A percentile compares a stretch with the other conserved stretches of the same genome.
Evolutionary conservation across 2,888 invertebrate genomes (phyloP).

Genomic region (Lumbricus terrestris): DNA sequence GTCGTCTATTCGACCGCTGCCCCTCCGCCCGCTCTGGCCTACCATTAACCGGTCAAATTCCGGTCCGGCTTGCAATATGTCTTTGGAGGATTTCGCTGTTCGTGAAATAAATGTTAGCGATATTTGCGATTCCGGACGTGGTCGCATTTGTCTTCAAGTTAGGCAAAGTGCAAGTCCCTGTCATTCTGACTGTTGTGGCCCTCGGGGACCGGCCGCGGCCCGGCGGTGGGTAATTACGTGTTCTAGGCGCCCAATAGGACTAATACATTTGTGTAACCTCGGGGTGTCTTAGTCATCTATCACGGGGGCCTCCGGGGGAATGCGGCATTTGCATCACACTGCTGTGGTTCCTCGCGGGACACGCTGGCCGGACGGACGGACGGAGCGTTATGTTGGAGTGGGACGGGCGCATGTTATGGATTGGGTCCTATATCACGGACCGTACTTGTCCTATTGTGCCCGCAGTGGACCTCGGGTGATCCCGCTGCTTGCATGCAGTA

Average conservation of each 20-base stretch:
- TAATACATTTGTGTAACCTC: conserved; percentile 18
- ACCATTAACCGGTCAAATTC: conserved; percentile 12
- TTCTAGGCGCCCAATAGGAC: background rate
- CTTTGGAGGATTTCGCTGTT: conserved; percentile 11
- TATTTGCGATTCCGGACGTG: conserved; percentile 5
- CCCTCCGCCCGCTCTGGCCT: background rate
- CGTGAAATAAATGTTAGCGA: conserved; percentile 16
- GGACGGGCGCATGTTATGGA: conserved; percentile 3
- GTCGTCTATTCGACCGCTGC: background rate
- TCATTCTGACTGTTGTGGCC: background rate
- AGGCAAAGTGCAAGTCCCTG: conserved; percentile 16
- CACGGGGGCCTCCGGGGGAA: background rate
- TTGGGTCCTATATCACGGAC: conserved; percentile 3
- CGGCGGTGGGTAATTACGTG: conserved; percentile 18
- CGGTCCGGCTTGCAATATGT: conserved; percentile 11
- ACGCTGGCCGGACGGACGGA: background rate
- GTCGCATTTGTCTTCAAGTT: conserved; percentile 10
- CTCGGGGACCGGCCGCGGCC: background rate
- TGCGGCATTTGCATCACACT: conserved; percentile 14
- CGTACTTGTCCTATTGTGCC: conserved; percentile 3
- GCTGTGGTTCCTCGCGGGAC: background rate
- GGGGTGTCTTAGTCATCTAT: conserved; percentile 16
- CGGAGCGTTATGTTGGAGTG: background rate
- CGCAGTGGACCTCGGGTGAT: background rate
- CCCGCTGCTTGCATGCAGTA: background rate